Percentiles rank a stretch among this genome's conserved stretches.
Conservation (phyloP, 2,113 vertebrate genomes). For the Danio rerio region DNA sequence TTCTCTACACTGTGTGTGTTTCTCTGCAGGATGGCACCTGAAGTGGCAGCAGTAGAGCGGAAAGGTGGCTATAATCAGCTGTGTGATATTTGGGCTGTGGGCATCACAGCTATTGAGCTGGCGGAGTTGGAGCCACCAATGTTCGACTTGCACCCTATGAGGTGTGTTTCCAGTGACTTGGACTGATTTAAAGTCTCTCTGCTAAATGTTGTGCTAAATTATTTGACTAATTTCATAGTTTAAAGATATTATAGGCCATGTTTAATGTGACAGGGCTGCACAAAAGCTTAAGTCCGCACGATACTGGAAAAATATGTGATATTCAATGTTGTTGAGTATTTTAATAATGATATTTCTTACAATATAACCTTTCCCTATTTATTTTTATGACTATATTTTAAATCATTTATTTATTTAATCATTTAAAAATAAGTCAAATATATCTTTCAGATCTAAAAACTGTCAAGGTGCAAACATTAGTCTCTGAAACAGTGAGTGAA, state of each 20-base stretch:
- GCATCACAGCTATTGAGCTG: constrained; percentile 97
- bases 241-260: background rate
- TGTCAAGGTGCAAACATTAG: too few species aligned
- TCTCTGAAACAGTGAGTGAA: too few species aligned
- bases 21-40: constrained; percentile 92
- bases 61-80: constrained; percentile 98
- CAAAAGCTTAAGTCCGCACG: too few species aligned
- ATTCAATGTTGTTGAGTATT: too few species aligned
- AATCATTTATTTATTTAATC: too few species aligned
- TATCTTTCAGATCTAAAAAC: too few species aligned
- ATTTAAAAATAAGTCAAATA: too few species aligned
- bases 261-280: background rate
- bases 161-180: constrained; percentile 73
- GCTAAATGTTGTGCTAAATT: background rate
- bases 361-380: too few species aligned
- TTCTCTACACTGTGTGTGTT: background rate
- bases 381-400: too few species aligned
- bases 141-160: constrained; percentile 98
- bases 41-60: constrained; percentile 97
- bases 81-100: constrained; percentile 98
- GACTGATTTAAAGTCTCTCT: background rate
- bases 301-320: too few species aligned
- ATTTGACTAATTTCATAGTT: background rate
- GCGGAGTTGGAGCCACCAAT: constrained; percentile 97
- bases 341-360: too few species aligned